Percentiles rank a stretch among this genome's conserved stretches.
phyloP scores from a whole-genome alignment of 1,140 invertebrate genomes.

The Antheraea pernyi region DNA sequence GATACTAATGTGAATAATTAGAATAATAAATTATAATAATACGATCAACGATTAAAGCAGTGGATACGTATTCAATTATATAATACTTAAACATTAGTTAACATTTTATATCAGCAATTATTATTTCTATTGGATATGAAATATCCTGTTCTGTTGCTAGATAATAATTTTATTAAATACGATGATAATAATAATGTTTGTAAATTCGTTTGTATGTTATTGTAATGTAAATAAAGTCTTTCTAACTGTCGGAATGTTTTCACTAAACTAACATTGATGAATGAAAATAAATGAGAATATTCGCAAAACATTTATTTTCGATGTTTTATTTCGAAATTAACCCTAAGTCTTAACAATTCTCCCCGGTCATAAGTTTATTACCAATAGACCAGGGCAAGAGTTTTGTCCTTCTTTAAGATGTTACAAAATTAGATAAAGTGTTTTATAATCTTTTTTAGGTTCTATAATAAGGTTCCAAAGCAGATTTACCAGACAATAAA shows the following conservation, averaged over 20 bases:
- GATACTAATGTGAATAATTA: too few relatives aligned
- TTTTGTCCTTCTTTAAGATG: too few relatives aligned
- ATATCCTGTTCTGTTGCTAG: constrained; percentile 59
- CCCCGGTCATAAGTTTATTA: too few relatives aligned
- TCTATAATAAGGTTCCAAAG: too few relatives aligned
- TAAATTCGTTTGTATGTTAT: constrained; percentile 30
- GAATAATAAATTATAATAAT: too few relatives aligned
- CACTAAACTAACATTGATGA: constrained; percentile 56
- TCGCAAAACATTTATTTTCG: constrained; percentile 45
- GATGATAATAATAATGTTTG: constrained; percentile 1
- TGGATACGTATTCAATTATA: too few relatives aligned
- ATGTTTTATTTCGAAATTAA: constrained; percentile 41
- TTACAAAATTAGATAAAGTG: too few relatives aligned
- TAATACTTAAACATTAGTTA: neutral
- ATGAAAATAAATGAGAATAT: constrained; percentile 72
- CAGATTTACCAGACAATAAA: too few relatives aligned
- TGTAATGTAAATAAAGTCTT: constrained; percentile 67
- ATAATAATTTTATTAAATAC: constrained; percentile 39
- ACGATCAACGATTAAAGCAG: too few relatives aligned
- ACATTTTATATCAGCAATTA: constrained; percentile 21
- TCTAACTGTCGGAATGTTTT: constrained; percentile 65
- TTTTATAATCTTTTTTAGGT: too few relatives aligned
- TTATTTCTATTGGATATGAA: constrained; percentile 48
- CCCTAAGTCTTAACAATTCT: too few relatives aligned
- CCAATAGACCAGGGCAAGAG: too few relatives aligned